Percentiles rank a stretch among this genome's conserved stretches.
phyloP scores from a whole-genome alignment of 1,140 invertebrate species.

The Ectropis grisescens region DNA sequence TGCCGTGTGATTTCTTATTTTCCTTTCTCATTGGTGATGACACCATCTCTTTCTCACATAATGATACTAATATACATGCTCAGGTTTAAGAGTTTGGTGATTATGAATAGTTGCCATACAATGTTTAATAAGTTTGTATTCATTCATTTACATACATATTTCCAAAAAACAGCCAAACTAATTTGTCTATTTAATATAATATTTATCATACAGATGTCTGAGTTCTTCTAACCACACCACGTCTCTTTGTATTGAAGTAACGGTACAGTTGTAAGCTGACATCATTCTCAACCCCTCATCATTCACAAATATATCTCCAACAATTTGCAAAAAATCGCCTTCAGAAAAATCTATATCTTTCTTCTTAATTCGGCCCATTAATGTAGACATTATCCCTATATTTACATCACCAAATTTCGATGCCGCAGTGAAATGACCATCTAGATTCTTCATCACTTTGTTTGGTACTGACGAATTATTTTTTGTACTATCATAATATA shows the following conservation, averaged over 20 bases:
- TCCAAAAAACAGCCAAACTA: no score
- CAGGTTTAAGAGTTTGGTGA: no score
- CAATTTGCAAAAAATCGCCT: constrained; percentile 32
- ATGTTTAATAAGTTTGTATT: no score
- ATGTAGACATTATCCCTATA: constrained; percentile 26
- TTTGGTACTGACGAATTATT: constrained; percentile 20
- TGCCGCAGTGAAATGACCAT: constrained; percentile 20
- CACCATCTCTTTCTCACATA: no score
- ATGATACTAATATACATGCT: no score
- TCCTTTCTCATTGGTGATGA: no score
- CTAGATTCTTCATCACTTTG: constrained; percentile 23
- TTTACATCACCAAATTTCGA: constrained; percentile 27
- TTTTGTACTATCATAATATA: constrained; percentile 43
- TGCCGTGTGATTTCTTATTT: no score
- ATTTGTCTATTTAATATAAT: no score
- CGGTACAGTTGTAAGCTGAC: constrained; percentile 37
- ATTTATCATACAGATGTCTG: constrained; percentile 51
- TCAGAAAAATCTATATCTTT: constrained; percentile 26
- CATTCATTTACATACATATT: no score
- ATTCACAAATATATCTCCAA: constrained; percentile 56
- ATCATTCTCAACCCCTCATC: constrained; percentile 37
- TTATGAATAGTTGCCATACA: no score
- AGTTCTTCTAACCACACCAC: constrained; percentile 54
- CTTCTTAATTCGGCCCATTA: constrained; percentile 34
- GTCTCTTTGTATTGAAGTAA: constrained; percentile 33